Evolutionary conservation across 2,888 invertebrate genomes (phyloP), one percentile per base, ranked within the genome.

Genomic region (Pristionchus japonicus): DNA sequence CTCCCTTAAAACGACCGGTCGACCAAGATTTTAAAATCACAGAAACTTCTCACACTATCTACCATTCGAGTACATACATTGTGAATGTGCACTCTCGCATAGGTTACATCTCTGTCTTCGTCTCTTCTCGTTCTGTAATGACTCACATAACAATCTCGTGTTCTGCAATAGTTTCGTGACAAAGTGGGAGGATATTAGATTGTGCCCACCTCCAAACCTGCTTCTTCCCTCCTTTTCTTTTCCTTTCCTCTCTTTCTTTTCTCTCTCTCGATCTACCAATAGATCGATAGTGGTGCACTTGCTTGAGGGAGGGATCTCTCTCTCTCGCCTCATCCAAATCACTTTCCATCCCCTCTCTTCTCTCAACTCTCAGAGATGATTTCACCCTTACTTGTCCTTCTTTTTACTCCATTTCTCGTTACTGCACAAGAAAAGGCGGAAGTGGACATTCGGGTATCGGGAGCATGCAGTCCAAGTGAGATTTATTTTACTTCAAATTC

Each of bases 401-500:
- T 64, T n/a, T 37, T 85, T 43, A 23, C 31, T 64, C 85, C 85
- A n/a, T 17, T 17, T 43, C 17, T 85, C 37, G 11, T 47, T 20
- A 13, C 27, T 31, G 90, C 89, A 64, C 93, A 94, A 87, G 94
- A 94, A 83, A 92, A 92, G 82, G 94, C 94, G 77, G 94, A 94
- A 88, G 94, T 94, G 20, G 92, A 94, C 89, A 94, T 94, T 86
- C 91, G 92, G 70, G 94, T 94, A 23, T 93, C 93, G 27, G 94
- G 94, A 88, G 94, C 94, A 61, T 94, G 94, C 88, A 93, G 93
- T 86, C 94, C 94, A 77, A 92, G 94, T 94, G 37, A 90, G 93
- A 90, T 43, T n/a, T 40, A n/a, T 47, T 64, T n/a, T 11, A 61
- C 17, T 64, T n/a, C n/a, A n/a, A n/a, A n/a, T 85, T n/a, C 37